Base-by-base conservation (phyloP, 2,797 vertebrate genomes). In the Etheostoma perlongum region DNA sequence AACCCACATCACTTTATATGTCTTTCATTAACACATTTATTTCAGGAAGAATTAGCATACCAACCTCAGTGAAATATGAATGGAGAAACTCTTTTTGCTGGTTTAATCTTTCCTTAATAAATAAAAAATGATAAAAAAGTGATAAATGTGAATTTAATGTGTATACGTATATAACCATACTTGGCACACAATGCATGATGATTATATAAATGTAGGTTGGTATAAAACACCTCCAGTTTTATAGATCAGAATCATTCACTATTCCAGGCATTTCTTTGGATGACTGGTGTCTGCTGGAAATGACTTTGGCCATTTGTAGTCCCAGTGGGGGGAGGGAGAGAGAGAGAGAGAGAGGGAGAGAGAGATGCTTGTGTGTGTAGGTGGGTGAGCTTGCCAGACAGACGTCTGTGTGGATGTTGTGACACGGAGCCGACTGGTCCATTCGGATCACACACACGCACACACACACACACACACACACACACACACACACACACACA, bases 211-310 rank as follows among this genome's bases (percentile, higher is more conserved):
- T 53, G 3, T 2, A 44, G 67, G 66, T 40, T 23, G 46, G 14
- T 52, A n/a, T n/a, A n/a, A n/a, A 46, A 16, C 36, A 13, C 54
- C 18, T 70, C 25, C 16, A 19, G 8, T 49, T 67, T 71, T 27
- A 46, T 49, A n/a, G 55, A 57, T 65, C 21, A 57, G 8, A 54
- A 21, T 33, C 19, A 12, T 21, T 67, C 30, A 48, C 14, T 12
- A 79, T 79, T 85, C 27, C 76, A 46, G 87, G 83, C 84, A 18
- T 67, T 85, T 84, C 69, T 80, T 82, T 85, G 74, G 66, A 80
- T 60, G 68, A 54, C 74, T 81, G 74, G 23, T 73, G 75, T 66
- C 73, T 82, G 70, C 27, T 79, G 57, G 52, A 85, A 74, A 59
- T 82, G 74, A 75, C 74, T 83, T 74, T 81, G 73, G 75, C 78